These are phyloP conservation scores for Oplegnathus fasciatus DNA, from an alignment of 2,113 vertebrate genomes.

Conservation along the genomic window DNA sequence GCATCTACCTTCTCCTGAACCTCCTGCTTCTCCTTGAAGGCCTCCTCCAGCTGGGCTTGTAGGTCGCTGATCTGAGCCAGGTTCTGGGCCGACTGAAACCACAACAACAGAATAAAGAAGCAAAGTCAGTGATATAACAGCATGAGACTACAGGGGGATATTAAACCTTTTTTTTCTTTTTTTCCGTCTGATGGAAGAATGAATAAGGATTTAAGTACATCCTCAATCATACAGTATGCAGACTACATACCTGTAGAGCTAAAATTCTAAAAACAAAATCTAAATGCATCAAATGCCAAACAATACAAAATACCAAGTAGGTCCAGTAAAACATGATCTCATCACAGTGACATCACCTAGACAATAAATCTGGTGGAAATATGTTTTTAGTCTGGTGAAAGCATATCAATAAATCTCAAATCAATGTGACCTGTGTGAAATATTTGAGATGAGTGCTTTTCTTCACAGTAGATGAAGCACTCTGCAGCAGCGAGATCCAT, in stretches of 20 bases:
- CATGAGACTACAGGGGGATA: background rate
- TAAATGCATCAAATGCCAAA: background rate
- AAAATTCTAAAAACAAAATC: background rate
- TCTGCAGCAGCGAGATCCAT: conserved; percentile 33
- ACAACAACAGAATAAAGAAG: background rate
- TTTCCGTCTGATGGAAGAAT: background rate
- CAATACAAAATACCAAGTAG: background rate
- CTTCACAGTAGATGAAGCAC: conserved; percentile 59
- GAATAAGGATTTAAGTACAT: background rate
- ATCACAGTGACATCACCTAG: background rate
- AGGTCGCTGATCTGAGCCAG: conserved; percentile 97
- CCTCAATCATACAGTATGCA: background rate
- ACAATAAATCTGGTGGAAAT: conserved; percentile 26
- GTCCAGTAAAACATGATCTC: conserved; percentile 8
- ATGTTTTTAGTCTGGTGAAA: conserved; percentile 28
- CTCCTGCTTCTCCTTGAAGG: conserved; percentile 95
- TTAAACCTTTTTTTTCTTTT: background rate
- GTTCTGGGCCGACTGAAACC: conserved; percentile 91
- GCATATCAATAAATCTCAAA: conserved; percentile 49
- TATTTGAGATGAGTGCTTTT: conserved; percentile 44
- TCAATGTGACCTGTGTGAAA: conserved; percentile 58
- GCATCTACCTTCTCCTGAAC: conserved; percentile 93
- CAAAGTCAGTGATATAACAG: conserved; percentile 17
- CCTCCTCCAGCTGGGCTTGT: conserved; percentile 94
- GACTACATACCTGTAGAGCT: background rate